Evolutionary conservation across 2,113 vertebrate species (phyloP).

Genomic region (Cyanistes caeruleus): DNA sequence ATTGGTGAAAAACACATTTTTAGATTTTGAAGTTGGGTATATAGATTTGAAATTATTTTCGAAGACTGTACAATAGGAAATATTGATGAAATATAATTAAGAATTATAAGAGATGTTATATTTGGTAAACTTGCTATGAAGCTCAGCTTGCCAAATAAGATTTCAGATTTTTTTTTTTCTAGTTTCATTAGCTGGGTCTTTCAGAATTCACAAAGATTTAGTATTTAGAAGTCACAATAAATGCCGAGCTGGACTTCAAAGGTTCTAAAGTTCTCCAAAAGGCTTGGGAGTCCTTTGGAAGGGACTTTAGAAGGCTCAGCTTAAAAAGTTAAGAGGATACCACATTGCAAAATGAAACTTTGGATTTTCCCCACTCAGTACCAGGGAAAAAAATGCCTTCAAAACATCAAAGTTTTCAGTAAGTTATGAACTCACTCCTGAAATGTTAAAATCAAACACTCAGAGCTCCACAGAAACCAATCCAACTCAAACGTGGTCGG

Average conservation of each 20-base stretch:
- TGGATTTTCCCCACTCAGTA: neutral
- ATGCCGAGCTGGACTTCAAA: neutral
- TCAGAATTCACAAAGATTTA: accelerated
- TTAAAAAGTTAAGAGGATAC: neutral
- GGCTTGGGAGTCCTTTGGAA: neutral
- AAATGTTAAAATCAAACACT: neutral
- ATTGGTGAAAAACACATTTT: neutral
- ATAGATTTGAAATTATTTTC: neutral
- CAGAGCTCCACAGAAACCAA: neutral
- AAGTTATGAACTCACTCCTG: neutral
- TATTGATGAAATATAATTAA: neutral
- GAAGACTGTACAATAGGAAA: neutral
- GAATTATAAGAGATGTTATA: neutral
- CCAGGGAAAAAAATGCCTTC: neutral
- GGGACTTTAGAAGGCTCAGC: neutral
- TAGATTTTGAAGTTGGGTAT: neutral
- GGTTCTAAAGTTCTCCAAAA: neutral
- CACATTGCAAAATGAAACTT: neutral
- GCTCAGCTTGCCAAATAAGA: neutral
- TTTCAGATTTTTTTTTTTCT: neutral
- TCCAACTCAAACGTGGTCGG: neutral
- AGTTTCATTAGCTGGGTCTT: neutral
- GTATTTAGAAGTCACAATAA: neutral
- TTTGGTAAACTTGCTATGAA: neutral
- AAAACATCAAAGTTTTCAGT: neutral